Percentiles rank a stretch among this genome's conserved stretches.
Evolutionary conservation across 1,140 invertebrate genomes (phyloP).

Genomic region (Cydia fagiglandana): DNA sequence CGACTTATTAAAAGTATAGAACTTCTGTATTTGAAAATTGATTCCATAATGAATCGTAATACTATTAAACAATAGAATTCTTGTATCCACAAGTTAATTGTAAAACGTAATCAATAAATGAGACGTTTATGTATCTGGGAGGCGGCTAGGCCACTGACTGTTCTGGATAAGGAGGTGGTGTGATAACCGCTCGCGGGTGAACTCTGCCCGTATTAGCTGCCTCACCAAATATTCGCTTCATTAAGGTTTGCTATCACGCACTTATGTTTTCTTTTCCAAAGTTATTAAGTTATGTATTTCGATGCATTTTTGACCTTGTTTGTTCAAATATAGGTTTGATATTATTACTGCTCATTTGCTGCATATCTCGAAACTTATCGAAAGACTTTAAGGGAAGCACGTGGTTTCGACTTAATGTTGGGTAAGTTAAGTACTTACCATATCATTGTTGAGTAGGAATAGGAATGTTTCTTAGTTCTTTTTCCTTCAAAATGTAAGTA

Average conservation of each 20-base stretch:
- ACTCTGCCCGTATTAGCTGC: constrained; percentile 25
- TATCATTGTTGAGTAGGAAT: no score
- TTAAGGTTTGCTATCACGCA: constrained; percentile 2
- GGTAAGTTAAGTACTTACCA: no score
- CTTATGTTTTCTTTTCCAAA: neutral
- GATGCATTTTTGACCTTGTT: neutral
- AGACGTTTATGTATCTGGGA: constrained; percentile 3
- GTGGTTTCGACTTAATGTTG: no score
- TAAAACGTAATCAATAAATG: neutral
- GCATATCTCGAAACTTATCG: no score
- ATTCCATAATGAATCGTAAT: neutral
- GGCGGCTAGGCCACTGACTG: constrained; percentile 27
- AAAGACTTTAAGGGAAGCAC: no score
- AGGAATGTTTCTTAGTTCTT: no score
- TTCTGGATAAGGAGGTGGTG: constrained; percentile 24
- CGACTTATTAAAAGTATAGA: neutral
- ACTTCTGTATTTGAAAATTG: neutral
- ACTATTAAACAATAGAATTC: neutral
- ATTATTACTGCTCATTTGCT: no score
- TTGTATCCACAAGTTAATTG: neutral
- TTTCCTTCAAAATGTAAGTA: no score
- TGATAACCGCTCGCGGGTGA: constrained; percentile 22
- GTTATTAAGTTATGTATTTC: neutral
- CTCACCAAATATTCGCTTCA: neutral
- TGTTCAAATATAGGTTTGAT: neutral